Evolutionary conservation across 2,888 invertebrate species (phyloP), one percentile per base, ranked within the genome.

Genomic region (Mimumesa dahlbomi): DNA sequence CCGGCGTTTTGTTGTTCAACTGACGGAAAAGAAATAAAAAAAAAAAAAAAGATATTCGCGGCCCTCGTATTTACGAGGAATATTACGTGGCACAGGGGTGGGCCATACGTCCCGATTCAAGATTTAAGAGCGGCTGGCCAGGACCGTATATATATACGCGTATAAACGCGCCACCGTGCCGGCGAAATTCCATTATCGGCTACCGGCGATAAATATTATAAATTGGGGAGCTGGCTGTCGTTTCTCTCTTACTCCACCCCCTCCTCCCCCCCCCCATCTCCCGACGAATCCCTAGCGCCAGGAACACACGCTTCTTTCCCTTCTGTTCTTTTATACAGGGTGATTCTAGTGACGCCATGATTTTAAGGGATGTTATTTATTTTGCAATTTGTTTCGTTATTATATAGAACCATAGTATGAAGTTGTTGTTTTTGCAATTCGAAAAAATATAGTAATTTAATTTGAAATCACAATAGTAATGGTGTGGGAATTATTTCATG

Each of bases 151-250:
- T n/a, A n/a, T 69, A 62, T 22, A 40, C 31, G 36, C 63, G 57
- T 40, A 48, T 64, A 68, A 58, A 71, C 56, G 69, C 71, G 61
- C 70, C 67, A 63, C 45, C 66, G 66, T 73, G 66, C 66, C 59
- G 75, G 73, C 79, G 75, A 86, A 88, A 88, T 86, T 87, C 87
- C 84, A 87, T 88, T 88, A 88, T 88, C 87, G 84, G 80, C 79
- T 82, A 77, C 59, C 73, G 74, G 79, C 84, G 84, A 89, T 89
- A 89, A 88, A 88, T 88, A 88, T 88, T 88, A 85, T 88, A 87
- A 87, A 88, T 87, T 87, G 85, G 81, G 77, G 70, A 67, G 71
- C 63, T 65, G 45, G 65, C 69, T 45, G 62, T 64, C 62, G 56
- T 56, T 69, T 56, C 50, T 62, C 58, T 58, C n/a, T 34, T 34